These are phyloP conservation scores for Paracanthobrama guichenoti DNA, from an alignment of 2,113 vertebrate genomes.

Conservation along the genomic window DNA sequence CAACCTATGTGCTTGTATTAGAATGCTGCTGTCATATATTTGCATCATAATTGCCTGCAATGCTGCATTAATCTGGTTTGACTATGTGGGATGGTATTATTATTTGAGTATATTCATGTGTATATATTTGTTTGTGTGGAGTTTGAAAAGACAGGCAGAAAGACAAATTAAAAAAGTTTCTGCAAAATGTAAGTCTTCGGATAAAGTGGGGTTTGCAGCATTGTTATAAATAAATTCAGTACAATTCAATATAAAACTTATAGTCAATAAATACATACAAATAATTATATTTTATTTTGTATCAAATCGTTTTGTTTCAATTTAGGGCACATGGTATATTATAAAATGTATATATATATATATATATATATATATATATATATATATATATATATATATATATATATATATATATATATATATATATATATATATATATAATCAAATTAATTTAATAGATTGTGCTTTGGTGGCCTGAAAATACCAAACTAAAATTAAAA, in stretches of 20 bases:
- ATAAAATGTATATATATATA: too few species aligned
- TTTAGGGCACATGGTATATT: too few species aligned
- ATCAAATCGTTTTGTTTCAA: too few species aligned
- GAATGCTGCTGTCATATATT: slow-evolving; percentile 66
- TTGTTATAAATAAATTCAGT: neutral
- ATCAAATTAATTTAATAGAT: too few species aligned
- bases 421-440: too few species aligned
- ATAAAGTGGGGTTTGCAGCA: neutral
- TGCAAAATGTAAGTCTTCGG: neutral
- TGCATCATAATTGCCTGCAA: slow-evolving; percentile 69
- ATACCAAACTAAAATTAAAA: too few species aligned
- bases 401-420: too few species aligned
- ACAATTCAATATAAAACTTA: too few species aligned
- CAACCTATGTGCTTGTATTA: slow-evolving; percentile 68
- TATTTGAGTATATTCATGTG: slow-evolving; percentile 42
- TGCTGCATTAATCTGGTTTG: slow-evolving; percentile 54
- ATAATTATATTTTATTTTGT: too few species aligned
- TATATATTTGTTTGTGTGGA: slow-evolving; percentile 35
- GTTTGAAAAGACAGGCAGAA: neutral
- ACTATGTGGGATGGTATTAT: slow-evolving; percentile 49
- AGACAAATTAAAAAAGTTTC: neutral
- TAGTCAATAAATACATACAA: neutral
- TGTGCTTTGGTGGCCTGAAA: too few species aligned
- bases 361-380: too few species aligned
- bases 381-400: too few species aligned